Base-by-base conservation (phyloP, 2,888 invertebrate genomes). In the Drosophila mercatorum region DNA sequence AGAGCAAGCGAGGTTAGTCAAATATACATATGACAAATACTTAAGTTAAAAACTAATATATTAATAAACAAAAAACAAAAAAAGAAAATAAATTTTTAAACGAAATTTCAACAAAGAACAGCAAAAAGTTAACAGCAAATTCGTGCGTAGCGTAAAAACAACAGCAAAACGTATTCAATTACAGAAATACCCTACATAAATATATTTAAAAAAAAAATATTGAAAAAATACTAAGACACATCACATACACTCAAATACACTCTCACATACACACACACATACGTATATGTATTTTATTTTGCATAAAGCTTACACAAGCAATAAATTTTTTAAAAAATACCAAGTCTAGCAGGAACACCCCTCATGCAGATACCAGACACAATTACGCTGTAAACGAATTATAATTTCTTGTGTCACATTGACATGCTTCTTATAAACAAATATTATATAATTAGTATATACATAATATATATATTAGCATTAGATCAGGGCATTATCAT, bases 101-200 rank as follows among this genome's bases (percentile, higher is more conserved):
- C 64, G 61, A 76, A 81, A 75, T 68, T 76, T 78, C 65, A 73
- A 78, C 68, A 78, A 72, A 79, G 78, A 81, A 85, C 85, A 90
- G 88, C 88, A 89, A 89, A 91, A 82, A 90, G 90, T 91, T 90
- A 90, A 90, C 88, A 89, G 78, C 80, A 82, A 90, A 91, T 85
- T 80, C 88, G 90, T 83, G 86, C 83, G 80, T 91, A 89, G 90
- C 75, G 84, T 90, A 89, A 55, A 36, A 36, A 14, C 78, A 47
- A 66, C 40, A 53, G 49, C 38, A 72, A 59, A 59, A 41, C n/a
- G 60, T 62, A 71, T 51, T 67, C 43, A 61, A 57, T 38, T 44
- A 36, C 64, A 51, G 17, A 59, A 11, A 64, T 34, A 63, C 41
- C 51, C 51, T 36, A 64, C 47, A 52, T 47, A 68, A 36, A 28